Percentiles rank a stretch among this genome's conserved stretches.
Evolutionary conservation across 2,113 vertebrate genomes (phyloP).

Genomic region (Verasper variegatus): DNA sequence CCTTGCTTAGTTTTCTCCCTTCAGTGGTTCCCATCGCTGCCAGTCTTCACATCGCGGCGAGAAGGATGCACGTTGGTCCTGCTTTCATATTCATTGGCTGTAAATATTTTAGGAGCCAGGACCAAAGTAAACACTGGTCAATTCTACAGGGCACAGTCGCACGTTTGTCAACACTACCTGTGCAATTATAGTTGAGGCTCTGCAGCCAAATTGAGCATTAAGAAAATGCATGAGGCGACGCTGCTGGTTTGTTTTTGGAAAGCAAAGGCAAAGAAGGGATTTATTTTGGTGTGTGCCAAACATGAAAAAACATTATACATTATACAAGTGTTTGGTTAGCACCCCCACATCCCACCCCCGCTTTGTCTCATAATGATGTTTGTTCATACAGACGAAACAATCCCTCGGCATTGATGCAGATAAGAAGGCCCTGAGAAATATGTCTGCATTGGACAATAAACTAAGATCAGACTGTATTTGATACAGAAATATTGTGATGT

Average conservation of each 20-base stretch:
- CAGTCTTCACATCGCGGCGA: neutral
- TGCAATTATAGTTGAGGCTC: constrained; percentile 54
- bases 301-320: constrained; percentile 35
- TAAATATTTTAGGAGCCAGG: constrained; percentile 65
- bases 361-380: constrained; percentile 35
- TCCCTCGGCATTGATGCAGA: constrained; percentile 2
- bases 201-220: constrained; percentile 68
- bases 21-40: constrained; percentile 14
- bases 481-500: constrained; percentile 8
- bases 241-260: constrained; percentile 45
- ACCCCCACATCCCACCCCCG: neutral
- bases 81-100: constrained; percentile 66
- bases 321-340: constrained; percentile 25
- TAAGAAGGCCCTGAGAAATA: neutral
- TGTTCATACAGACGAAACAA: constrained; percentile 14
- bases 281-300: constrained; percentile 42
- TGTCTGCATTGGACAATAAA: neutral
- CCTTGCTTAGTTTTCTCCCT: constrained; percentile 53
- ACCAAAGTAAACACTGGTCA: constrained; percentile 65
- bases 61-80: constrained; percentile 29
- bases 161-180: constrained; percentile 60
- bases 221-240: constrained; percentile 50
- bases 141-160: constrained; percentile 38
- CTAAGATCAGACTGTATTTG: neutral
- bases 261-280: constrained; percentile 20